Evolutionary conservation across 2,888 invertebrate species (phyloP), one percentile per base, ranked within the genome.

Genomic region (Meta bourneti): DNA sequence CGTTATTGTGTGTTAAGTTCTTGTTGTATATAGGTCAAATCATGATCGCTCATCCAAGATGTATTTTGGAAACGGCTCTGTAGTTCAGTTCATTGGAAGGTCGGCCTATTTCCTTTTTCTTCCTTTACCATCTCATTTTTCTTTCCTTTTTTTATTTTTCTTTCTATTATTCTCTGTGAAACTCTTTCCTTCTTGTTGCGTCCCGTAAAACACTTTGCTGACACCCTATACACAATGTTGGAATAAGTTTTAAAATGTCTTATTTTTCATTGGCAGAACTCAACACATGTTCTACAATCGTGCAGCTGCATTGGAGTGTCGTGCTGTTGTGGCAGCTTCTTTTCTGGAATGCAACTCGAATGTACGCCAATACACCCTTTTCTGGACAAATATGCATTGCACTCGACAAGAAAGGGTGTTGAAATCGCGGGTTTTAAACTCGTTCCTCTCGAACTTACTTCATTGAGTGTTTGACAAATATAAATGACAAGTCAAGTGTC

Each of bases 1-100:
- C 16, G 52, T 84, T 61, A 84, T 84, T 75, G n/a, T n/a, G n/a
- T n/a, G 34, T 75, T 61, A 51, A 48, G 19, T 51, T 34, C 11
- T 7, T n/a, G 54, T 20, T 6, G 13, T 54, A 84, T 84, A 75
- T 84, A 75, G 84, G 84, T 84, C 84, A 84, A 75, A 84, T 84
- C 75, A 54, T 48, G 75, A 54, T 75, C 74, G 74, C 51, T 84
- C 74, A 75, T 84, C 84, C 74, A 84, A 54, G 75, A 61, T 75
- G 54, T 20, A 72, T n/a, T 75, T 9, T 52, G 9, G 51, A 34
- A 61, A n/a, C 8, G 74, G 61, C 61, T 61, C 61, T 61, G 61
- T 61, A 83, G 75, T 75, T 75, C 61, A 54, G 34, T 75, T 61
- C 48, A 75, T 75, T 7, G 48, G 51, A 48, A 72, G 75, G 51